Percentiles rank a stretch among this genome's conserved stretches.
Evolutionary conservation across 2,113 vertebrate species (phyloP).

Genomic region (Sapajus apella): DNA sequence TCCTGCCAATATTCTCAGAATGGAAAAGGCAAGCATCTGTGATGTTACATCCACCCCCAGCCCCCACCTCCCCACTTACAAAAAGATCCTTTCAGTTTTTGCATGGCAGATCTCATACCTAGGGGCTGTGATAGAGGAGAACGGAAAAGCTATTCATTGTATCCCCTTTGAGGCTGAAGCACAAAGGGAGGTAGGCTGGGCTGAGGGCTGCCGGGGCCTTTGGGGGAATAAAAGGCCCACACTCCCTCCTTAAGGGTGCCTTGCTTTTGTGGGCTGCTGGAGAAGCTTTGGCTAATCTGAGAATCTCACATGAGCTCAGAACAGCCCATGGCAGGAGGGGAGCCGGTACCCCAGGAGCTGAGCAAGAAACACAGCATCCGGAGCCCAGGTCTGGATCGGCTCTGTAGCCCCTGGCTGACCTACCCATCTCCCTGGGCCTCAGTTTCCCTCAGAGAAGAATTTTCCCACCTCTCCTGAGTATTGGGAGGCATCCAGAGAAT

Average conservation of each 20-base stretch:
- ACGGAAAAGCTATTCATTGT: background rate
- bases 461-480: background rate
- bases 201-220: background rate
- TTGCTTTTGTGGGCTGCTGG: background rate
- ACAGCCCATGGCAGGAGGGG: background rate
- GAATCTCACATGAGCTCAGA: background rate
- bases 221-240: background rate
- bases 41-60: slow-evolving; percentile 61
- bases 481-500: background rate
- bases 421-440: background rate
- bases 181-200: background rate
- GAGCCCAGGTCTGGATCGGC: background rate
- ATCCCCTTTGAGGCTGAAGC: slow-evolving; percentile 6
- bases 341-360: background rate
- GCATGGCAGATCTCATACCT: slow-evolving; percentile 21
- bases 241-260: background rate
- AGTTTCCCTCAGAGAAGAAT: background rate
- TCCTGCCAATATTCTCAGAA: slow-evolving; percentile 72
- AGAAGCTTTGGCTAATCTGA: background rate
- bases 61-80: slow-evolving; percentile 8
- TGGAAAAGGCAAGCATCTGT: slow-evolving; percentile 73
- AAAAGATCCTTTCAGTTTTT: background rate
- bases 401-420: background rate
- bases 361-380: background rate
- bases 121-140: background rate